Conservation (phyloP, 2,113 vertebrate genomes). For the Proterorhinus semilunaris region DNA sequence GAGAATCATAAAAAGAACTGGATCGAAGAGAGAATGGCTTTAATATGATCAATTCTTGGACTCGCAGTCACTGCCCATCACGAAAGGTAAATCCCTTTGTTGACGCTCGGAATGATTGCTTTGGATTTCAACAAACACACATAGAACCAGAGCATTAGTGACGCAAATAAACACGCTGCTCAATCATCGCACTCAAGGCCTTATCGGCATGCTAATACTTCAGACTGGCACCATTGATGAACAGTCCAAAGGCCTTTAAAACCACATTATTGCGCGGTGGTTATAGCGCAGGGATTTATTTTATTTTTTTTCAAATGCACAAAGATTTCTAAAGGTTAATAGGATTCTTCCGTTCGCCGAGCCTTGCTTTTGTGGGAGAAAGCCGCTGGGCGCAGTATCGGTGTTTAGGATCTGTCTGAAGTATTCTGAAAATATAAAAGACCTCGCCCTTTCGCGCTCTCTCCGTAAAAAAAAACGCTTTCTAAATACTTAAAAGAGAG, state of each 20-base stretch:
- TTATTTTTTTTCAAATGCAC: background rate
- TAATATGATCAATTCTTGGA: no score
- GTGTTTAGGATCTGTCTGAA: background rate
- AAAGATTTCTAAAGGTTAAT: conserved; percentile 3
- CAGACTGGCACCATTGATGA: background rate
- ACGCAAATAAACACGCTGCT: background rate
- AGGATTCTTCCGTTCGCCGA: background rate
- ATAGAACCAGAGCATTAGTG: background rate
- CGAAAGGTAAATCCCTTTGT: background rate
- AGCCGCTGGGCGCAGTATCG: background rate
- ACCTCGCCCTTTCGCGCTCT: background rate
- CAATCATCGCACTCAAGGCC: background rate
- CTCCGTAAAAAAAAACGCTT: background rate
- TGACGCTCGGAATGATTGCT: background rate
- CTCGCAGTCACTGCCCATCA: background rate
- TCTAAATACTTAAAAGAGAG: background rate
- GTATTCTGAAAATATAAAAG: background rate
- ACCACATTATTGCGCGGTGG: background rate
- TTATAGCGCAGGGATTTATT: background rate
- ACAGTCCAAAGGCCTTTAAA: background rate
- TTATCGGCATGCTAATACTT: background rate
- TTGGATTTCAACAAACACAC: background rate
- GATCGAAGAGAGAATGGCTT: no score
- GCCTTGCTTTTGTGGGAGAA: no score
- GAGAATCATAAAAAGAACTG: no score